A percentile compares a stretch with the other conserved stretches of the same genome.
phyloP scores from a whole-genome alignment of 2,888 invertebrate genomes.

The Cryptus viduatorius region DNA sequence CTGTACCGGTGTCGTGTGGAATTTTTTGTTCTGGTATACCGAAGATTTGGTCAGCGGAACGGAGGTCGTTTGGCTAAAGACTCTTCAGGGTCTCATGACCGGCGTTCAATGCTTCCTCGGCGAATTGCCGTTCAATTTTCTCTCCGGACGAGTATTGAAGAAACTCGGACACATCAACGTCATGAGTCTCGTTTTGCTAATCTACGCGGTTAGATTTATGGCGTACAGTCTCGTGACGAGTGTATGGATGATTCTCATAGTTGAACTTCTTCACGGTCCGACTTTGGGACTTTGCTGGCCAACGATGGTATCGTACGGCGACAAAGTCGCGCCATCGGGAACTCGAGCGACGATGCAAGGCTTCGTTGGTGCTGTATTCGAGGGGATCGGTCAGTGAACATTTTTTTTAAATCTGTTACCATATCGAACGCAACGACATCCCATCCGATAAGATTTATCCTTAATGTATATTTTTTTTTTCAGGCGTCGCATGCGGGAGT shows the following conservation, averaged over 20 bases:
- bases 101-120: constrained; percentile 93
- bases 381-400: constrained; percentile 89
- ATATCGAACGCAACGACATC: not conserved
- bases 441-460: not conserved
- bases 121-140: constrained; percentile 94
- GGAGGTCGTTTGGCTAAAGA: constrained; percentile 88
- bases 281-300: constrained; percentile 96
- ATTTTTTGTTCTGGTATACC: constrained; percentile 94
- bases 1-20: constrained; percentile 94
- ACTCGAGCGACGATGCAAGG: constrained; percentile 95
- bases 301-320: constrained; percentile 95
- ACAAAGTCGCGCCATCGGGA: constrained; percentile 92
- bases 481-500: constrained; percentile 92
- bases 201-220: constrained; percentile 92
- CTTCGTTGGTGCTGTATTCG: constrained; percentile 94
- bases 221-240: constrained; percentile 92
- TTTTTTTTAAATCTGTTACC: constrained; percentile 13
- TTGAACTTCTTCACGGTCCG: constrained; percentile 95
- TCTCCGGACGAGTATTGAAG: constrained; percentile 87
- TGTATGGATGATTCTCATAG: constrained; percentile 94
- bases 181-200: constrained; percentile 93
- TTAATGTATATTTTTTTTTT: constrained; percentile 16
- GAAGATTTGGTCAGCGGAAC: constrained; percentile 89
- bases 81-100: constrained; percentile 90
- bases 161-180: constrained; percentile 92